These are phyloP conservation scores for Epiblema foenella DNA, from an alignment of 2,888 invertebrate genomes.

Conservation along the genomic window DNA sequence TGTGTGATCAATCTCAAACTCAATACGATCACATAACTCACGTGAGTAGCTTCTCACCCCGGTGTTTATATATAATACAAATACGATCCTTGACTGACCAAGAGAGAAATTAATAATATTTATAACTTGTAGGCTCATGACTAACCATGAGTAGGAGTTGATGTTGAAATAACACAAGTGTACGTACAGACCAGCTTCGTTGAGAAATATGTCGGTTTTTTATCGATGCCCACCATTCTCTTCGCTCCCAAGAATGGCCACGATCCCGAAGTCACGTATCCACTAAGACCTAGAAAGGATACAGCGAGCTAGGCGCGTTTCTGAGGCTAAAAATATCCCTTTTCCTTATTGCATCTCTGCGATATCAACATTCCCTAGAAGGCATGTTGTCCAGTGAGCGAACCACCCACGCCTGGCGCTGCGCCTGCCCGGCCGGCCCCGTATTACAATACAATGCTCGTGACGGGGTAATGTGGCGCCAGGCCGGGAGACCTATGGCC, in stretches of 20 bases:
- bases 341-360: constrained; percentile 60
- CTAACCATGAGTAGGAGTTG: constrained; percentile 24
- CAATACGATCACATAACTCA: constrained; percentile 6
- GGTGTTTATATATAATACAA: constrained; percentile 3
- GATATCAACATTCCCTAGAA: constrained; percentile 78
- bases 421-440: constrained; percentile 56
- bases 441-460: constrained; percentile 61
- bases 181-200: constrained; percentile 1
- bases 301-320: constrained; percentile 21
- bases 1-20: constrained; percentile 27
- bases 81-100: constrained; percentile 7
- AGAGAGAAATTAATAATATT: constrained; percentile 12
- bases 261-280: constrained; percentile 1
- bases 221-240: neutral
- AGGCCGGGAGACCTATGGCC: constrained; percentile 54
- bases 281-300: constrained; percentile 21
- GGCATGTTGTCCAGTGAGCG: constrained; percentile 69
- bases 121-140: constrained; percentile 6
- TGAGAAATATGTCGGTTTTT: constrained; percentile 18
- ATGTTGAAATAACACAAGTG: constrained; percentile 11
- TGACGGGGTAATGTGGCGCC: constrained; percentile 66
- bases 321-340: constrained; percentile 44
- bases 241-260: constrained; percentile 4
- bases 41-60: constrained; percentile 10
- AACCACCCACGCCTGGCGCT: constrained; percentile 73